Evolutionary conservation across 2,797 vertebrate species (phyloP).

Genomic region (Lates japonicus): DNA sequence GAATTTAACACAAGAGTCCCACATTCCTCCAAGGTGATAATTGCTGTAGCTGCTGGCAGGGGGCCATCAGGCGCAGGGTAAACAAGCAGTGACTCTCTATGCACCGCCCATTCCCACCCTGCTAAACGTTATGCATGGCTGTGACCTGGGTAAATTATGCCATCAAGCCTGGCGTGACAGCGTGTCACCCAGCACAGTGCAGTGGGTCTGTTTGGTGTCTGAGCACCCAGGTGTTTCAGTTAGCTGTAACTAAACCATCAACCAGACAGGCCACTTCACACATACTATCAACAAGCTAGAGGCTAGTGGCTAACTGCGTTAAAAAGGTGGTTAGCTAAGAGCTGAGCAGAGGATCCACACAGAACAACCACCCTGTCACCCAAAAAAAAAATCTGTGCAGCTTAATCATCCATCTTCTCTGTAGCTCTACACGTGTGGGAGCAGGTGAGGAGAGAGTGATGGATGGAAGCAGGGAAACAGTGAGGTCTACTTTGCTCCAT

Average conservation of each 20-base stretch:
- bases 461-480: constrained; percentile 17
- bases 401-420: constrained; percentile 50
- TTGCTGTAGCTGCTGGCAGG: constrained; percentile 87
- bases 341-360: constrained; percentile 7
- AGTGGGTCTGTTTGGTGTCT: constrained; percentile 64
- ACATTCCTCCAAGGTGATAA: constrained; percentile 92
- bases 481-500: background rate
- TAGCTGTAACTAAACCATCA: constrained; percentile 57
- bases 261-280: constrained; percentile 62
- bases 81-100: constrained; percentile 79
- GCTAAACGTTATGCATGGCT: constrained; percentile 70
- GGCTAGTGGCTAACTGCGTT: constrained; percentile 42
- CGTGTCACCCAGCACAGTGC: constrained; percentile 71
- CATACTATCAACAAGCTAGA: constrained; percentile 36
- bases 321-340: constrained; percentile 32
- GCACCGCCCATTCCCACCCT: constrained; percentile 57
- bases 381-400: background rate
- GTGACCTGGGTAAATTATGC: constrained; percentile 81
- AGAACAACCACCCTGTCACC: constrained; percentile 19
- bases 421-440: background rate
- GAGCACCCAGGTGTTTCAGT: constrained; percentile 79
- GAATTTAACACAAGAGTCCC: constrained; percentile 87
- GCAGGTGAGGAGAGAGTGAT: constrained; percentile 24
- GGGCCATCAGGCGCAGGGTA: constrained; percentile 85
- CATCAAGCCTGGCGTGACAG: constrained; percentile 73